A percentile compares a stretch with the other conserved stretches of the same genome.
phyloP scores from a whole-genome alignment of 2,797 vertebrate species.

The Crotalus adamanteus region DNA sequence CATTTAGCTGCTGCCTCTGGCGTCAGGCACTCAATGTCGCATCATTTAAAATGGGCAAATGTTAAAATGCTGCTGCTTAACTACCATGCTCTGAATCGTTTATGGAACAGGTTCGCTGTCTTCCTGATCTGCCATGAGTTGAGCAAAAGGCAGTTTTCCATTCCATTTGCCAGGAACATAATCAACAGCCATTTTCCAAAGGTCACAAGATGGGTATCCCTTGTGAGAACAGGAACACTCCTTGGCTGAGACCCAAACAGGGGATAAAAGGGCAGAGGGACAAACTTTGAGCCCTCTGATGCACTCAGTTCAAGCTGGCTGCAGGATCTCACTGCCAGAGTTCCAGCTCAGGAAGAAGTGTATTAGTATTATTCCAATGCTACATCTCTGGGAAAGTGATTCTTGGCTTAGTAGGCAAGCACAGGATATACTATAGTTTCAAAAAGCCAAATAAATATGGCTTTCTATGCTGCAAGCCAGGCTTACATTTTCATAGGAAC shows the following conservation, averaged over 20 bases:
- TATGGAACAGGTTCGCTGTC: neutral
- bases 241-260: neutral
- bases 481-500: neutral
- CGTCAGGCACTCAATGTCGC: neutral
- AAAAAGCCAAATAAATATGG: neutral
- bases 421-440: neutral
- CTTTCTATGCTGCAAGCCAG: neutral
- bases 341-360: neutral
- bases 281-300: neutral
- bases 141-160: constrained; percentile 11
- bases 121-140: neutral
- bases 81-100: neutral
- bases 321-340: neutral
- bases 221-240: neutral
- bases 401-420: neutral
- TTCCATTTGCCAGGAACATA: constrained; percentile 29
- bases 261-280: neutral
- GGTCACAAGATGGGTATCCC: neutral
- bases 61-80: neutral
- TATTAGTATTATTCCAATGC: neutral
- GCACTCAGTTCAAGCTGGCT: neutral
- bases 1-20: neutral
- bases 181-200: constrained; percentile 25
- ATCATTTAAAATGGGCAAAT: neutral
- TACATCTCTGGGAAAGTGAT: neutral